Evolutionary conservation across 1,140 invertebrate species (phyloP).

Genomic region (Sinonovacula constricta): DNA sequence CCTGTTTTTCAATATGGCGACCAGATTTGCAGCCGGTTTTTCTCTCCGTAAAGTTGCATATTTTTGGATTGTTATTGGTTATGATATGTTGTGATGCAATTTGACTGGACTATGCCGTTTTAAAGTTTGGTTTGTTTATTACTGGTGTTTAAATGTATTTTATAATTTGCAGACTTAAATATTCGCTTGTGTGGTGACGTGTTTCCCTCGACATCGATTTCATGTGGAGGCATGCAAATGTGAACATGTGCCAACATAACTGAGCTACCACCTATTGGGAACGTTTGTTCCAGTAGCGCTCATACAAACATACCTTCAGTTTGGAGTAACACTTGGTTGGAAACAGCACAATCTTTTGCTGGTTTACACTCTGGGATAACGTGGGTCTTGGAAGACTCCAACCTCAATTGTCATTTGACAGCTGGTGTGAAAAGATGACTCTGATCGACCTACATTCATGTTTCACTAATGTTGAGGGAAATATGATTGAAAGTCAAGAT

Average conservation of each 20-base stretch:
- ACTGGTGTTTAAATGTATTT: constrained; percentile 26
- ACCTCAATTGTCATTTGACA: constrained; percentile 50
- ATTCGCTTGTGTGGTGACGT: constrained; percentile 49
- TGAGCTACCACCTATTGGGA: constrained; percentile 62
- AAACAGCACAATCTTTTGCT: constrained; percentile 58
- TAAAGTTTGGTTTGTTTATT: constrained; percentile 35
- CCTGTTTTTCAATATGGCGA: constrained; percentile 74
- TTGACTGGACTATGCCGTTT: constrained; percentile 41
- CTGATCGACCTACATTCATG: constrained; percentile 74
- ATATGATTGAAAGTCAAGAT: constrained; percentile 67
- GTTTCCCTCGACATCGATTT: constrained; percentile 63
- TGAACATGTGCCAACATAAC: constrained; percentile 69
- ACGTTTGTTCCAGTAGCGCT: constrained; percentile 56
- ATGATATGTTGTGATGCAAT: constrained; percentile 49
- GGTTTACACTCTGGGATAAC: constrained; percentile 37
- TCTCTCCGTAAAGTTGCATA: constrained; percentile 52
- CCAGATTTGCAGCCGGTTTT: constrained; percentile 63
- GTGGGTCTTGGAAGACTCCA: constrained; percentile 26
- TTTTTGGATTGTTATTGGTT: constrained; percentile 59
- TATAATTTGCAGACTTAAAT: constrained; percentile 19
- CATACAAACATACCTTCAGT: constrained; percentile 60
- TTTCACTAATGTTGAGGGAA: constrained; percentile 65
- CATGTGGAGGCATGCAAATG: constrained; percentile 70
- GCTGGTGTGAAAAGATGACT: constrained; percentile 69
- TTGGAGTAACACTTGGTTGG: constrained; percentile 54